A percentile compares a stretch with the other conserved stretches of the same genome.
Evolutionary conservation across 1,140 invertebrate species (phyloP).

Genomic region (Neodiprion pinetum): DNA sequence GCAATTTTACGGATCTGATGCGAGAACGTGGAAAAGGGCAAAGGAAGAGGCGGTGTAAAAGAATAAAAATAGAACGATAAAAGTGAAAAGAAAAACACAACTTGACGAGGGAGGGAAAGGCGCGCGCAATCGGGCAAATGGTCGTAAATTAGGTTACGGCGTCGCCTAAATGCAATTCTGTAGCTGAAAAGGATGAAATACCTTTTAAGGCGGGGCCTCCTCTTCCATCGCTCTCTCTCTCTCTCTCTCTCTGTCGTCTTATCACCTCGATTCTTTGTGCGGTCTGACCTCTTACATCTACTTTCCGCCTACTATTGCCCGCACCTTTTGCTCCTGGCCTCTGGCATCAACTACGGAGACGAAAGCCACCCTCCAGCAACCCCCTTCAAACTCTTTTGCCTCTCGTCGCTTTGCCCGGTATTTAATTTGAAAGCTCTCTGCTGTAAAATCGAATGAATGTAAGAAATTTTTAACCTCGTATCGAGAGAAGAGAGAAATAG

Average conservation of each 20-base stretch:
- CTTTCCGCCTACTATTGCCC: not conserved
- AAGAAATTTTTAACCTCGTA: not conserved
- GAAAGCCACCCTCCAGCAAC: not conserved
- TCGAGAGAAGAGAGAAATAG: not conserved
- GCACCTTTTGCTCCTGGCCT: not conserved
- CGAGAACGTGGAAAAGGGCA: not conserved
- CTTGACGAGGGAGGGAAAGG: too few relatives aligned
- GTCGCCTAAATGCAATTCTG: constrained; percentile 13
- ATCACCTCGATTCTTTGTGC: not conserved
- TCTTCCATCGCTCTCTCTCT: not conserved
- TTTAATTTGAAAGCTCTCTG: constrained; percentile 12
- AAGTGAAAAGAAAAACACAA: too few relatives aligned
- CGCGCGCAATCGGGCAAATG: constrained; percentile 12
- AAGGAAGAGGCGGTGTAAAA: not conserved
- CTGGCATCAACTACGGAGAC: not conserved
- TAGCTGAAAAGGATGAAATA: constrained; percentile 6
- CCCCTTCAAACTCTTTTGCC: not conserved
- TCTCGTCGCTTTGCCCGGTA: not conserved
- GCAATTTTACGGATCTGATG: not conserved
- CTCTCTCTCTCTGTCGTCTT: not conserved
- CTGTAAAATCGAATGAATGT: constrained; percentile 7
- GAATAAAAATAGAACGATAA: too few relatives aligned
- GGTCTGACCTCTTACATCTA: constrained; percentile 1
- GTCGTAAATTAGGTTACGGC: constrained; percentile 9
- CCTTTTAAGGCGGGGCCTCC: not conserved